Percentiles rank a stretch among this genome's conserved stretches.
These are phyloP conservation scores for Oryctes rhinoceros DNA, from an alignment of 1,140 invertebrate genomes.

Conservation along the genomic window DNA sequence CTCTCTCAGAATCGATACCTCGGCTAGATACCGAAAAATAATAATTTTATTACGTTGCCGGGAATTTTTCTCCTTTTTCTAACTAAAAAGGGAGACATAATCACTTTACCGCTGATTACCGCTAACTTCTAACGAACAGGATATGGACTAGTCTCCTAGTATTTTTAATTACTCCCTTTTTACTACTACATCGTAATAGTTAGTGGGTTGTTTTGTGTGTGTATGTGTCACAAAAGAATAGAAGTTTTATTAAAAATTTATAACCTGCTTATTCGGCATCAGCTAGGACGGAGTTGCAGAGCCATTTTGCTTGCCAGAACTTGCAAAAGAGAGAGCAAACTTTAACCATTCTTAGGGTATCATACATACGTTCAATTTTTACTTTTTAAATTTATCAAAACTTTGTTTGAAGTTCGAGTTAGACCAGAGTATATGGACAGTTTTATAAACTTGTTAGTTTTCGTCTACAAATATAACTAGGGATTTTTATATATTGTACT, in stretches of 20 bases:
- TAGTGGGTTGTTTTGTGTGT: not conserved
- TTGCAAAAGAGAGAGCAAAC: not conserved
- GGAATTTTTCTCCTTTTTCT: not conserved
- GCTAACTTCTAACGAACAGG: not conserved
- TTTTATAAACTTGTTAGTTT: not conserved
- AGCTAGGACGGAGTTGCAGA: not conserved
- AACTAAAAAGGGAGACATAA: not conserved
- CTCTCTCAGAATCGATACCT: not conserved
- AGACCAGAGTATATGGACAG: not conserved
- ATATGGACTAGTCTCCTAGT: not conserved
- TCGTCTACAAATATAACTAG: too few relatives aligned
- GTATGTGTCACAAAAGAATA: not conserved
- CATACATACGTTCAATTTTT: conserved; percentile 11
- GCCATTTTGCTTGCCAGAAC: not conserved
- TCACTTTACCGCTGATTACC: not conserved
- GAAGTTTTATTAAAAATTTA: not conserved
- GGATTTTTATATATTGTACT: too few relatives aligned
- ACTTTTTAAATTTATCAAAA: conserved; percentile 16
- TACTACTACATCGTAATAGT: not conserved
- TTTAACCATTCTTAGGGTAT: conserved; percentile 16
- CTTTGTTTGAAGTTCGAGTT: not conserved
- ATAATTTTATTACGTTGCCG: not conserved
- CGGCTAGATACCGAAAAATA: not conserved
- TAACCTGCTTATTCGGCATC: not conserved
- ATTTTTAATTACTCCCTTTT: not conserved